Evolutionary conservation across 2,797 vertebrate genomes (phyloP).

Genomic region (Myripristis jacobus): DNA sequence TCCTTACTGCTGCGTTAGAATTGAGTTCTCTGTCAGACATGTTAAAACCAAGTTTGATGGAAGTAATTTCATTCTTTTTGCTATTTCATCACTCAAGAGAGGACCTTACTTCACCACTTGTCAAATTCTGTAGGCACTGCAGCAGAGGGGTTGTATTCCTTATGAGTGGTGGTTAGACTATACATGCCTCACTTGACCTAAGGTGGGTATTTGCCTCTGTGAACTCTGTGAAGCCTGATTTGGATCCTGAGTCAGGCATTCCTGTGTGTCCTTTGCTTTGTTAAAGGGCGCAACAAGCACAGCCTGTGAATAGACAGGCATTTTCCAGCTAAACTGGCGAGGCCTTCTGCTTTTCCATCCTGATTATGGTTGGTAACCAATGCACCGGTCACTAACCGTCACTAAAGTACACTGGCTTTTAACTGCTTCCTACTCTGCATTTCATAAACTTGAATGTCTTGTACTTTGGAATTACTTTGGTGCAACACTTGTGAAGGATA

Average conservation of each 20-base stretch:
- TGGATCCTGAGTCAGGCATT: not conserved
- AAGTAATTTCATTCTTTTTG: not conserved
- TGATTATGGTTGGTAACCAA: not conserved
- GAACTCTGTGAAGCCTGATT: not conserved
- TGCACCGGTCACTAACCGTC: too few species aligned
- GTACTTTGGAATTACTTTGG: not conserved
- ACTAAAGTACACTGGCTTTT: too few species aligned
- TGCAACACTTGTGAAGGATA: slow-evolving; percentile 1
- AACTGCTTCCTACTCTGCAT: not conserved
- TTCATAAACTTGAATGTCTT: not conserved
- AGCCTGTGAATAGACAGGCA: not conserved
- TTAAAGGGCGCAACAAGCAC: not conserved
- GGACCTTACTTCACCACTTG: not conserved
- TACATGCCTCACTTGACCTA: not conserved
- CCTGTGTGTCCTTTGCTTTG: not conserved
- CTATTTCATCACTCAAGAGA: slow-evolving; percentile 16
- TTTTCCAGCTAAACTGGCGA: too few species aligned
- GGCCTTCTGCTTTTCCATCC: too few species aligned
- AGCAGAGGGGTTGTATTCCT: not conserved
- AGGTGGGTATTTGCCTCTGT: slow-evolving; percentile 5
- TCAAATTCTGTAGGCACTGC: not conserved
- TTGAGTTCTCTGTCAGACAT: slow-evolving; percentile 11
- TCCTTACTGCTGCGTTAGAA: slow-evolving; percentile 23
- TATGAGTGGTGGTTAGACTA: not conserved
- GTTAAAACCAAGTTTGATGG: slow-evolving; percentile 8